Evolutionary conservation across 2,797 vertebrate genomes (phyloP).

Genomic region (Coreius guichenoti): DNA sequence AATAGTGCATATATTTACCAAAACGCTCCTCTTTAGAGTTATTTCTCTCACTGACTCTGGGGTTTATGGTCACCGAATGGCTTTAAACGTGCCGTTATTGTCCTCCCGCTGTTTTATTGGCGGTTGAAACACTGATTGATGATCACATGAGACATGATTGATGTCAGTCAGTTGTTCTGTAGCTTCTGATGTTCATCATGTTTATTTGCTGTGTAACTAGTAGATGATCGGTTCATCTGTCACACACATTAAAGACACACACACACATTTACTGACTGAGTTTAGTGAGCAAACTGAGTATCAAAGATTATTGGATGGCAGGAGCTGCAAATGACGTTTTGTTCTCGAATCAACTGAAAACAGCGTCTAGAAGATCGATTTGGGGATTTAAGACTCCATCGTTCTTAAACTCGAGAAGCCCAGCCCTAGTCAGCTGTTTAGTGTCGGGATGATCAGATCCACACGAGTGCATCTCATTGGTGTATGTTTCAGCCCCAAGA

Average conservation of each 20-base stretch:
- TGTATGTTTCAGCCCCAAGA: constrained; percentile 92
- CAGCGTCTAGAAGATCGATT: no score
- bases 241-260: background rate
- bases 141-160: no score
- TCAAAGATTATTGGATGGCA: background rate
- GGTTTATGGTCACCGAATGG: background rate
- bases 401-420: background rate
- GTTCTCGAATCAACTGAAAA: no score
- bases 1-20: no score
- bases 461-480: constrained; percentile 79
- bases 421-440: constrained; percentile 23
- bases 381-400: no score
- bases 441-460: constrained; percentile 36
- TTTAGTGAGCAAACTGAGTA: background rate
- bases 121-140: background rate
- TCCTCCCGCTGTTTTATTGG: no score
- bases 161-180: no score
- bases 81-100: background rate
- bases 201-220: background rate
- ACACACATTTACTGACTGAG: background rate
- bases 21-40: background rate
- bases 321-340: no score
- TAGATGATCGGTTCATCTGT: background rate
- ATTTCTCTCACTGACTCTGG: no score
- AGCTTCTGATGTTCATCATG: background rate